Conservation (phyloP, 2,888 invertebrate species). For the Leptogaster cylindrica region DNA sequence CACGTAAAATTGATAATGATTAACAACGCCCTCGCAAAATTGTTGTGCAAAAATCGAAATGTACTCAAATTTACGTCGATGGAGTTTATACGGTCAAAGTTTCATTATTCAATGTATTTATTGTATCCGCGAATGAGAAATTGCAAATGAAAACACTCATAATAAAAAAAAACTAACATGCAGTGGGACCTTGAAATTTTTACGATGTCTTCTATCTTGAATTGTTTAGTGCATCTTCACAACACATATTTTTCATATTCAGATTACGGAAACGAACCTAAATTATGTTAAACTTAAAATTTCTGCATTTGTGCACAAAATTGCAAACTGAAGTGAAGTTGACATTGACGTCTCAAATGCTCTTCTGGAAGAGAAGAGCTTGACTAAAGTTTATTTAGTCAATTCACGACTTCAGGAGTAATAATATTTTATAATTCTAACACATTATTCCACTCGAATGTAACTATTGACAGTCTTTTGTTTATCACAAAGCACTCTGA, state of each 20-base stretch:
- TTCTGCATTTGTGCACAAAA: neutral
- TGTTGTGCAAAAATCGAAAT: too few relatives aligned
- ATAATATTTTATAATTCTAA: too few relatives aligned
- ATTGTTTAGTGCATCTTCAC: neutral
- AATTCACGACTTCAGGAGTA: neutral
- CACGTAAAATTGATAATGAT: too few relatives aligned
- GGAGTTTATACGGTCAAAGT: neutral
- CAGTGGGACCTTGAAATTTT: too few relatives aligned
- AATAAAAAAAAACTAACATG: too few relatives aligned
- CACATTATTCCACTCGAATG: slow-evolving; percentile 1
- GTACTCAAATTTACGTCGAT: too few relatives aligned
- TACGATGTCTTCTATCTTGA: too few relatives aligned
- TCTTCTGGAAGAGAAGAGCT: neutral
- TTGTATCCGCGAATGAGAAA: neutral
- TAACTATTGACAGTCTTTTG: neutral
- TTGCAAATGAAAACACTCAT: neutral
- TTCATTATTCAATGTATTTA: neutral
- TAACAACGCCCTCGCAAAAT: too few relatives aligned
- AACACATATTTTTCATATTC: neutral
- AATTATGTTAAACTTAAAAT: slow-evolving; percentile 1
- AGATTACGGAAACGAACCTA: neutral
- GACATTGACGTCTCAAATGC: slow-evolving; percentile 3
- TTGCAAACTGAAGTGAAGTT: neutral
- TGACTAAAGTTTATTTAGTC: neutral
- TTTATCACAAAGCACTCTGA: neutral